Conservation (phyloP, 1,140 invertebrate species). For the Lycorma delicatula region DNA sequence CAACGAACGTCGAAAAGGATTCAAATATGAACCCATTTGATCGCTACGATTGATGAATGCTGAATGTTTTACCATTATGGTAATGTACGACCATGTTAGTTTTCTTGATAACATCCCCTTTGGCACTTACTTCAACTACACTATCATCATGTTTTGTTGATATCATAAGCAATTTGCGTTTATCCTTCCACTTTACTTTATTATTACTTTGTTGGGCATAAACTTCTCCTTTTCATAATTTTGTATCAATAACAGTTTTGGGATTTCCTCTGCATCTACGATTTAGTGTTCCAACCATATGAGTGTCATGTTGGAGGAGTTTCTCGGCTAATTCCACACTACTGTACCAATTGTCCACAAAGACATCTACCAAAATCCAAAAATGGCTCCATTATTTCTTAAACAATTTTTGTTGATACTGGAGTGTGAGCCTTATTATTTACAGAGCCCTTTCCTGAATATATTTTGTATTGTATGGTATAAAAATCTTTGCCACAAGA, state of each 20-base stretch:
- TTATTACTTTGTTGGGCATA: neutral
- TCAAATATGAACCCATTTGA: neutral
- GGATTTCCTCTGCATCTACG: neutral
- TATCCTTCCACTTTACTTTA: slow-evolving; percentile 3
- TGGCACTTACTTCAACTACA: neutral
- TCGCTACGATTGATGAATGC: neutral
- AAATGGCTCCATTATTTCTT: neutral
- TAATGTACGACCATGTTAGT: neutral
- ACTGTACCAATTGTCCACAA: neutral
- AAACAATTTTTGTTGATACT: neutral
- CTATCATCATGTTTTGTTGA: slow-evolving; percentile 15
- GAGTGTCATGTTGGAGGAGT: neutral
- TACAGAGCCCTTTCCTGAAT: slow-evolving; percentile 21
- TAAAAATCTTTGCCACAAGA: slow-evolving; percentile 27
- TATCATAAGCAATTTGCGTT: neutral
- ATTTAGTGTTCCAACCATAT: neutral
- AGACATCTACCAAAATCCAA: neutral
- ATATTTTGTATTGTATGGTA: slow-evolving; percentile 24
- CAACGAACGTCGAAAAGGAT: neutral
- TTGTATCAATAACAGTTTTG: neutral
- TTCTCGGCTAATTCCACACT: neutral
- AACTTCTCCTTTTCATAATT: neutral
- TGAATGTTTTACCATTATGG: neutral
- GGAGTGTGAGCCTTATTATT: neutral
- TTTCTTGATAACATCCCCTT: neutral